These are phyloP conservation scores for Corythaeola cristata DNA, from an alignment of 2,113 vertebrate genomes.

Conservation along the genomic window DNA sequence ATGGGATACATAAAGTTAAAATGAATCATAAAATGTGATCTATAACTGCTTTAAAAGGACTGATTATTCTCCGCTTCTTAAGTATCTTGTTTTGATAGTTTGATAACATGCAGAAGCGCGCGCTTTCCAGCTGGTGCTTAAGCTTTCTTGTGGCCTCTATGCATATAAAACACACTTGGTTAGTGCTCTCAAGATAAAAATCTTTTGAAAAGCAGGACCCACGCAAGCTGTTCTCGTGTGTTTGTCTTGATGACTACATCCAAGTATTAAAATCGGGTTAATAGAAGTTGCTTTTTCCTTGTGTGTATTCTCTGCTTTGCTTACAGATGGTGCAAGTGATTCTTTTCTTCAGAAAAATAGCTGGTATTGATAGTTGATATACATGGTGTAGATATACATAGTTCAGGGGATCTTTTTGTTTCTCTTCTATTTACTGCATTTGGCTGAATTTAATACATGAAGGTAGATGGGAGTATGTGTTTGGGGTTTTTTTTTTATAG, in stretches of 20 bases:
- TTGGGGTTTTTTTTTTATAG: background rate
- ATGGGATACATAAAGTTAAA: background rate
- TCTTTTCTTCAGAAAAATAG: background rate
- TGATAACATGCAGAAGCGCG: background rate
- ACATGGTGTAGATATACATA: background rate
- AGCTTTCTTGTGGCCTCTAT: background rate
- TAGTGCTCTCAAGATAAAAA: background rate
- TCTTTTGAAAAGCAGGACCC: background rate
- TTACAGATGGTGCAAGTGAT: background rate
- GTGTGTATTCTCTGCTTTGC: background rate
- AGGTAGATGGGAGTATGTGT: background rate
- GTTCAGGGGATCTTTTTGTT: background rate
- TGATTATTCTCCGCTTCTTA: background rate
- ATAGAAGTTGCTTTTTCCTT: background rate
- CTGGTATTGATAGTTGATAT: background rate
- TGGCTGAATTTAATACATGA: background rate
- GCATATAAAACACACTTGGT: accelerated
- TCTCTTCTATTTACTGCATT: background rate
- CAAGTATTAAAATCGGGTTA: background rate
- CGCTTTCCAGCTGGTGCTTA: background rate
- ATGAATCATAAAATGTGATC: background rate
- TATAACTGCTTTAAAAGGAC: background rate
- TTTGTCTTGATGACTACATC: background rate
- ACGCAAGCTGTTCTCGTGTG: background rate
- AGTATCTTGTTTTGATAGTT: background rate